These are phyloP conservation scores for Chrysogorgia sp. DNA, from an alignment of 92 coral and sea anemone species.

Conservation along the genomic window DNA sequence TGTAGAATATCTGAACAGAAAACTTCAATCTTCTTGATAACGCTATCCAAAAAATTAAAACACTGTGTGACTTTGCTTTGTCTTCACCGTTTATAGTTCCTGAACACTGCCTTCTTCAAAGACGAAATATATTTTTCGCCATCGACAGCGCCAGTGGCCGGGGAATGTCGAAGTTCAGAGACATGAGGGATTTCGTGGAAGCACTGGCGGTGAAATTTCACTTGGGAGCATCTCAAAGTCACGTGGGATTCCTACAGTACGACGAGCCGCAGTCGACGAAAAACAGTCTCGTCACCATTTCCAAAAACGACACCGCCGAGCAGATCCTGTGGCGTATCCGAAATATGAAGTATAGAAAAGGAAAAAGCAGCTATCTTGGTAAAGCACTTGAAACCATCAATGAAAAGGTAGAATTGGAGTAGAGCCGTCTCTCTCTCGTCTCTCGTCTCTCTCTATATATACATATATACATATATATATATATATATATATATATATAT, in stretches of 20 bases:
- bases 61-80: too few species aligned
- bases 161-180: constrained; percentile 21
- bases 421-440: too few species aligned
- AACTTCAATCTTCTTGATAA: too few species aligned
- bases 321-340: constrained; percentile 24
- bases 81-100: constrained; percentile 16
- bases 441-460: too few species aligned
- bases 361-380: constrained; percentile 17
- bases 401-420: constrained; percentile 22
- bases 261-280: constrained; percentile 9
- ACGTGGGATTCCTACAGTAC: constrained; percentile 35
- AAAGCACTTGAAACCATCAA: constrained; percentile 23
- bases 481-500: too few species aligned
- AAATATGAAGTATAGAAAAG: constrained; percentile 35
- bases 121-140: constrained; percentile 23
- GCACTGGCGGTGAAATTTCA: constrained; percentile 21
- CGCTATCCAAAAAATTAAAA: too few species aligned
- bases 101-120: constrained; percentile 18
- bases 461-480: too few species aligned
- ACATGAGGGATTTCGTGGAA: constrained; percentile 33
- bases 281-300: not conserved
- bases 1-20: too few species aligned
- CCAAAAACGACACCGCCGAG: not conserved
- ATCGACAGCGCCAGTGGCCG: constrained; percentile 39
- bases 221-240: constrained; percentile 20